Evolutionary conservation across 2,113 vertebrate genomes (phyloP).

Genomic region (Nothoprocta perdicaria): DNA sequence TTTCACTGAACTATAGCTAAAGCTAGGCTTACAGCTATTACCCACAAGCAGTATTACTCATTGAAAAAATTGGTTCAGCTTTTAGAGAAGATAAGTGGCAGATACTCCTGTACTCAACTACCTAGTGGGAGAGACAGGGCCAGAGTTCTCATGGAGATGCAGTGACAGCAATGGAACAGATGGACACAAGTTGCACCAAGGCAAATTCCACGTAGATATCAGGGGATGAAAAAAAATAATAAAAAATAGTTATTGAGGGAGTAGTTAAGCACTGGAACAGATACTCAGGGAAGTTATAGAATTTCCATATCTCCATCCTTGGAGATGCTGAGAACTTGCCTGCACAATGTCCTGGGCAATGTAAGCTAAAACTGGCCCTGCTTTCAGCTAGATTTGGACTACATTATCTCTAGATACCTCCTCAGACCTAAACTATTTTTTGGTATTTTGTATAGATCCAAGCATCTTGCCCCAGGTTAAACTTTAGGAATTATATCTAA

Average conservation of each 20-base stretch:
- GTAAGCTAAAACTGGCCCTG: neutral
- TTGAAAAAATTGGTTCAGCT: neutral
- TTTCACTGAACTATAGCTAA: neutral
- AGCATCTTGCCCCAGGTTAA: neutral
- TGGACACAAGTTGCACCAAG: neutral
- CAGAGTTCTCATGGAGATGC: neutral
- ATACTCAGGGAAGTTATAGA: neutral
- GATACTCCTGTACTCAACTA: neutral
- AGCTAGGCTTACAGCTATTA: neutral
- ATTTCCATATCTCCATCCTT: neutral
- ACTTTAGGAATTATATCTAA: neutral
- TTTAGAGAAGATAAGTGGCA: neutral
- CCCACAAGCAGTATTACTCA: rapidly evolving
- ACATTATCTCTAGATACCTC: neutral
- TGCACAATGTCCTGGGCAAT: neutral
- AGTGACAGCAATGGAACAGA: rapidly evolving
- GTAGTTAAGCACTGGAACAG: neutral
- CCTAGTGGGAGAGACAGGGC: rapidly evolving
- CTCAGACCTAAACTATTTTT: rapidly evolving
- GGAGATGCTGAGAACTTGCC: neutral
- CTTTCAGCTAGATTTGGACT: neutral
- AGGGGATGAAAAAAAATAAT: neutral
- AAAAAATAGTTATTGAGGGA: neutral
- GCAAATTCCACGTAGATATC: neutral
- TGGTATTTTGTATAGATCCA: neutral